phyloP scores from a whole-genome alignment of 2,888 invertebrate genomes.

The Patella pellucida region DNA sequence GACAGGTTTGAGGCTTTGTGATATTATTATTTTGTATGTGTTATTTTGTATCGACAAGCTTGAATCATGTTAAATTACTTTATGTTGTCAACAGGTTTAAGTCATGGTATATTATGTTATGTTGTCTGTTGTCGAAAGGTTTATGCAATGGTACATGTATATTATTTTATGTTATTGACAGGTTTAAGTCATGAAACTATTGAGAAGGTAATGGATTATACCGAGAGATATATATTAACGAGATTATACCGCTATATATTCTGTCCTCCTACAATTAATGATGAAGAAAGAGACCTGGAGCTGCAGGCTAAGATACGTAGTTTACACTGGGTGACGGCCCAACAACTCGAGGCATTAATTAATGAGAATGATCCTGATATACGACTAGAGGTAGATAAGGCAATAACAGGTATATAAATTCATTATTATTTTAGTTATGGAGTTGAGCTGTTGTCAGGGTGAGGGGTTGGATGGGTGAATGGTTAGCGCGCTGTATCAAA shows the following conservation, averaged over 20 bases:
- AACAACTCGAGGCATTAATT: conserved; percentile 92
- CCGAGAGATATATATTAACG: conserved; percentile 92
- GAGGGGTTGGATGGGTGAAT: not conserved
- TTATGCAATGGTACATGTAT: too few species aligned
- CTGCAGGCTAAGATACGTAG: conserved; percentile 92
- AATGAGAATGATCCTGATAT: conserved; percentile 87
- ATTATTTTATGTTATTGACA: conserved; percentile 47
- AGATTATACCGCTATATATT: conserved; percentile 89
- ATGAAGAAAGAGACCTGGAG: conserved; percentile 88
- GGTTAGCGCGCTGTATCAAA: not conserved
- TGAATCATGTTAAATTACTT: not conserved
- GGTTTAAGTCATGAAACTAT: conserved; percentile 81
- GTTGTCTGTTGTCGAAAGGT: not conserved
- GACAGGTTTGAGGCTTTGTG: too few species aligned
- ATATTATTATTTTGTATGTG: too few species aligned
- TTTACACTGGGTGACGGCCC: conserved; percentile 95
- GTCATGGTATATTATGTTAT: too few species aligned
- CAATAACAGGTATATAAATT: conserved; percentile 82
- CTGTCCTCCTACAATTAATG: conserved; percentile 88
- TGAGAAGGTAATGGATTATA: conserved; percentile 89
- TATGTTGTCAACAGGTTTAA: not conserved
- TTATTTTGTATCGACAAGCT: too few species aligned
- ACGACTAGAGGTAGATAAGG: conserved; percentile 90
- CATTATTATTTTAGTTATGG: too few species aligned
- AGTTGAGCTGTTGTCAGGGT: not conserved